These are phyloP conservation scores for Pygoscelis antarcticus DNA, from an alignment of 2,113 vertebrate genomes.

Conservation along the genomic window DNA sequence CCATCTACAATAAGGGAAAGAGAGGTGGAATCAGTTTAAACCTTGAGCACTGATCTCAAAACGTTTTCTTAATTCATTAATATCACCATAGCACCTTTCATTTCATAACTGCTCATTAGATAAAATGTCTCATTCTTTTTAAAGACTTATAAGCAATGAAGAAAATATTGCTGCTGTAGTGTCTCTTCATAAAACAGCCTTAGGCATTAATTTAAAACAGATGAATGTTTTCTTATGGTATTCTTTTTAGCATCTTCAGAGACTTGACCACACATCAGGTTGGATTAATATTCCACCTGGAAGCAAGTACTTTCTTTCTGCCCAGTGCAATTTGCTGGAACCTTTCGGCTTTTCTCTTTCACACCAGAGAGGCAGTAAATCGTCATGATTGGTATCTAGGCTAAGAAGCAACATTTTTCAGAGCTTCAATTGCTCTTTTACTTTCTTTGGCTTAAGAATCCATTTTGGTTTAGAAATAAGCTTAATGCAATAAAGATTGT, in stretches of 20 bases:
- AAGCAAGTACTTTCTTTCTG: conserved; percentile 32
- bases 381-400: conserved; percentile 52
- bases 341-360: conserved; percentile 39
- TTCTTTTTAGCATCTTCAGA: conserved; percentile 39
- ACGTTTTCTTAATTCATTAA: conserved; percentile 45
- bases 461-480: conserved; percentile 53
- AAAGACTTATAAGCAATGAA: conserved; percentile 33
- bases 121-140: neutral
- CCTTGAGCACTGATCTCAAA: neutral
- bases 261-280: conserved; percentile 40
- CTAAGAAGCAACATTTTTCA: conserved; percentile 56
- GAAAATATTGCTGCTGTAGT: conserved; percentile 14
- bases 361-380: conserved; percentile 34
- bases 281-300: conserved; percentile 59
- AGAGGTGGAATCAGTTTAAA: neutral
- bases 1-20: neutral
- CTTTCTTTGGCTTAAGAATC: conserved; percentile 47
- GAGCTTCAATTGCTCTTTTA: conserved; percentile 59
- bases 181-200: conserved; percentile 23
- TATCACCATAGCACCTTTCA: neutral
- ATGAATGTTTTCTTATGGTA: conserved; percentile 37
- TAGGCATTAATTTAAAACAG: conserved; percentile 58
- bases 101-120: conserved; percentile 42
- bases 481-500: neutral
- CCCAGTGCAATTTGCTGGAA: conserved; percentile 51